Conservation (phyloP, 1,140 invertebrate genomes). For the Argopecten irradians region DNA sequence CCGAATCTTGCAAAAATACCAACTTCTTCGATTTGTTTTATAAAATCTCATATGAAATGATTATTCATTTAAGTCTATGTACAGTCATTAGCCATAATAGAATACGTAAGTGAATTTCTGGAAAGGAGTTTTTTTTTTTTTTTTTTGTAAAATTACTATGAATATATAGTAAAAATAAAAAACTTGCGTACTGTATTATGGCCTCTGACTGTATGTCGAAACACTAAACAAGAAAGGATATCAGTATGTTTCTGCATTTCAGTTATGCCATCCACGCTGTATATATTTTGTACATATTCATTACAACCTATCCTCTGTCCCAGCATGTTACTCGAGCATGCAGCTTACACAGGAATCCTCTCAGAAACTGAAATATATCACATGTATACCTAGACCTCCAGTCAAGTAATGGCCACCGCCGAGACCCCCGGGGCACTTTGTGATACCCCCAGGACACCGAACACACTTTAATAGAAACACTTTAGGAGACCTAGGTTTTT, state of each 20-base stretch:
- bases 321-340: not conserved
- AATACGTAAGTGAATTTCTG: too few species aligned
- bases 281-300: slow-evolving; percentile 19
- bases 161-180: too few species aligned
- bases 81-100: too few species aligned
- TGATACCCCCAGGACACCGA: not conserved
- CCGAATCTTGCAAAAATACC: too few species aligned
- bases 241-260: not conserved
- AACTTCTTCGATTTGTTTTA: too few species aligned
- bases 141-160: too few species aligned
- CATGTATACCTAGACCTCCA: not conserved
- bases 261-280: not conserved
- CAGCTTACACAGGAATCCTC: slow-evolving; percentile 14
- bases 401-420: not conserved
- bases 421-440: slow-evolving; percentile 12
- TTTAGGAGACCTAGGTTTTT: not conserved
- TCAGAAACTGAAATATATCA: slow-evolving; percentile 12
- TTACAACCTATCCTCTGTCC: not conserved
- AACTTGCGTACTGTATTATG: too few species aligned
- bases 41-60: too few species aligned
- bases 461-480: slow-evolving; percentile 22
- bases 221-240: not conserved
- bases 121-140: too few species aligned
- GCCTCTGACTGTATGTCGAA: too few species aligned
- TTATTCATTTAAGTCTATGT: too few species aligned